Evolutionary conservation across 2,797 vertebrate genomes (phyloP).

Genomic region (Silurus aristotelis): DNA sequence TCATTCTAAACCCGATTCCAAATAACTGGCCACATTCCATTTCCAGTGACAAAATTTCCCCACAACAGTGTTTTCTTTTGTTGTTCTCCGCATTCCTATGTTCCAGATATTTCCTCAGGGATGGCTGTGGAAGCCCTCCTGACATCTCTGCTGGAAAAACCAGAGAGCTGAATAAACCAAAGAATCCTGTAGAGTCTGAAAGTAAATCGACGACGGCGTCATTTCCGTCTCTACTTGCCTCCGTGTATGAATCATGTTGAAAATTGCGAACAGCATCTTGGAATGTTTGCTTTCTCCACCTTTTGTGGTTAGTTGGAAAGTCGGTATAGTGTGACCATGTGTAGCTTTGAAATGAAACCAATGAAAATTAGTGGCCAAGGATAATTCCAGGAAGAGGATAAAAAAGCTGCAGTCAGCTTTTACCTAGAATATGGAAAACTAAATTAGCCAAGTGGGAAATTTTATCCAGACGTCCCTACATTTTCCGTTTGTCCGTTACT

Average conservation of each 20-base stretch:
- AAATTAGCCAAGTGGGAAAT: neutral
- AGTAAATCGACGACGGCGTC: neutral
- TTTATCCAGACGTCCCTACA: neutral
- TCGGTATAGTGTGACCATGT: neutral
- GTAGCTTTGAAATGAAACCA: constrained; percentile 5
- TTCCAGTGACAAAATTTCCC: neutral
- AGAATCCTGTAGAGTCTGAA: neutral
- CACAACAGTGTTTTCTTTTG: neutral
- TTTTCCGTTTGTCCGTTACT: neutral
- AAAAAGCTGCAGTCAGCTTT: neutral
- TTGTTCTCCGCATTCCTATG: constrained; percentile 6
- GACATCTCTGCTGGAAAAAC: constrained; percentile 23
- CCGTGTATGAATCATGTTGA: constrained; percentile 24
- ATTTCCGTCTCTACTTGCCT: constrained; percentile 15
- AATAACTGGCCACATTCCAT: neutral
- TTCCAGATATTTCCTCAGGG: constrained; percentile 10
- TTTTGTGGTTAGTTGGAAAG: constrained; percentile 9
- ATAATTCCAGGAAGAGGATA: neutral
- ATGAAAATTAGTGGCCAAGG: neutral
- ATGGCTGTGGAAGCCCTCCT: neutral
- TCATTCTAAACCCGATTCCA: neutral
- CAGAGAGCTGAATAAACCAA: constrained; percentile 16
- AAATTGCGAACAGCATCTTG: neutral
- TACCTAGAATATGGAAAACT: neutral
- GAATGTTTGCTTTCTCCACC: constrained; percentile 22